phyloP scores from a whole-genome alignment of 2,113 vertebrate species.

The Onychorhynchus coronatus region DNA sequence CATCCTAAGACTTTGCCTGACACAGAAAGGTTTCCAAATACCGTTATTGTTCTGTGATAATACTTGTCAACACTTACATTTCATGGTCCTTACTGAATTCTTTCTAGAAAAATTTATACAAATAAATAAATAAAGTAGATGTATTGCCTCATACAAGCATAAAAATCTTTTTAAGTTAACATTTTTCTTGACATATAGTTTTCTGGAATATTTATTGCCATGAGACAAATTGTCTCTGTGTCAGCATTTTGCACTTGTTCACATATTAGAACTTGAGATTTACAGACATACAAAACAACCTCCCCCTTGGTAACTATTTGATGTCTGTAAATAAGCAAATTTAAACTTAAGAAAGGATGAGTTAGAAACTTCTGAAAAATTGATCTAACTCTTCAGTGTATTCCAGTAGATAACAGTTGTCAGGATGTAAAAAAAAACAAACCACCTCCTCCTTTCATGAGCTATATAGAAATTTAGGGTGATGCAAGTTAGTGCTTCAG shows the following conservation, averaged over 20 bases:
- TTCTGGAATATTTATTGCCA: not conserved
- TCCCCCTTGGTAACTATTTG: not conserved
- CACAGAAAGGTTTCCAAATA: not conserved
- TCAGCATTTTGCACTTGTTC: not conserved
- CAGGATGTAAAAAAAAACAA: not conserved
- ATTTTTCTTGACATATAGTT: not conserved
- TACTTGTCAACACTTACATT: not conserved
- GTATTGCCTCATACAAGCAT: not conserved
- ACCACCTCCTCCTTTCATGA: not conserved
- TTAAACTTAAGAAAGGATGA: not conserved
- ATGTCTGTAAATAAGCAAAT: not conserved
- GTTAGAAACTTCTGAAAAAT: not conserved
- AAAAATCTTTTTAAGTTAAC: not conserved
- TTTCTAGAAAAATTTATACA: not conserved
- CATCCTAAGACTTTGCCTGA: not conserved
- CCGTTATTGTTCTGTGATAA: not conserved
- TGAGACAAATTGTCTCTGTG: not conserved
- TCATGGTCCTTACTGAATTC: not conserved
- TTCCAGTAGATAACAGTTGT: not conserved
- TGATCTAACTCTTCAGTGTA: not conserved
- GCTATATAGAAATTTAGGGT: not conserved
- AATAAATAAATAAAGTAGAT: not conserved
- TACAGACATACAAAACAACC: not conserved
- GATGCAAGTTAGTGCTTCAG: not conserved
- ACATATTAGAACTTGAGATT: not conserved